Base-by-base conservation (phyloP, 2,888 invertebrate genomes). In the Elysia crispata region DNA sequence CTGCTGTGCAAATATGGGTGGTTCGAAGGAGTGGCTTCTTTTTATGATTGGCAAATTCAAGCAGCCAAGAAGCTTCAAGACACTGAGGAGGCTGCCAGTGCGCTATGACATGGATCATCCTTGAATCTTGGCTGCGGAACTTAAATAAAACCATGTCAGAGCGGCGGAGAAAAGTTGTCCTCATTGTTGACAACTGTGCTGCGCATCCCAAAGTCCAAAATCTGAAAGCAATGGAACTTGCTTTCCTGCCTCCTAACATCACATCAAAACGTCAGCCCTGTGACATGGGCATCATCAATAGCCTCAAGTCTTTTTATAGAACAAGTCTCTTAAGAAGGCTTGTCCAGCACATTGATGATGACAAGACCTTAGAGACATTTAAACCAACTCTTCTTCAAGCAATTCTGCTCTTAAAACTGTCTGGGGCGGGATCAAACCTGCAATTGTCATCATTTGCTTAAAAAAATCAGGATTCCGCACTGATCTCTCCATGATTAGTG, bases 261-360 rank as follows among this genome's bases (percentile, higher is more conserved):
- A 64, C 64, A 11, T 64, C 64, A 15, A 64, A 64, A n/a, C 20
- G 20, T 64, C 23, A 64, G 23, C 64, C 64, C 11, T 64, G 64
- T 64, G 64, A 64, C 64, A 64, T 64, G 64, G 64, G 64, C 23
- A 64, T 64, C 23, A 64, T 64, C 64, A 64, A 64, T 11, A 64
- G 23, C 23, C 23, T 64, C 8, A 64, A 64, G 23, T 64, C 20
- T 23, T 23, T 11, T 23, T 64, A 64, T 23, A 64, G 64, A 64
- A n/a, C 64, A 15, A n/a, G 8, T 20, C 64, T 64, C 20, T 64
- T 64, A 23, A 64, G 11, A 23, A 11, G 64, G 8, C 64, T 64
- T 23, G 23, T 64, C 23, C 13, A 23, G 20, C 64, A 64, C 23
- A 23, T 64, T 15, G 64, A 64, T 64, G 64, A 8, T 64, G 64